phyloP scores from a whole-genome alignment of 2,797 vertebrate genomes.

The Poecilia wingei region DNA sequence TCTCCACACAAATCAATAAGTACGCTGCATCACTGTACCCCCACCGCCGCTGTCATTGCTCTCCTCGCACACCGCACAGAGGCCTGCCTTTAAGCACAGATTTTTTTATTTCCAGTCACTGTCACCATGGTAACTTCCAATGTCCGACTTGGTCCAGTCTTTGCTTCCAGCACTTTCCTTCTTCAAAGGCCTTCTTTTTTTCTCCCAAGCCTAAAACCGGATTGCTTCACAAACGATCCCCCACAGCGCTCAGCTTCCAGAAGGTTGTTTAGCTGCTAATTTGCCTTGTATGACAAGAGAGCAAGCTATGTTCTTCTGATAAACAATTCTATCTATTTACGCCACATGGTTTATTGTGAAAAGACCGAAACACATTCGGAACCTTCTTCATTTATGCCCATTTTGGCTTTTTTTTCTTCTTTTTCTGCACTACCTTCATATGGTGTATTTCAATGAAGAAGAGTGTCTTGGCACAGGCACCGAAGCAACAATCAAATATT shows the following conservation, averaged over 20 bases:
- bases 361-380: neutral
- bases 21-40: constrained; percentile 56
- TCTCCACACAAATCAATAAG: constrained; percentile 67
- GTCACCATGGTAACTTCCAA: constrained; percentile 83
- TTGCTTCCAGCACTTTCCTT: constrained; percentile 71
- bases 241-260: constrained; percentile 45
- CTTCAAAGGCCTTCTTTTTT: constrained; percentile 61
- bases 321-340: constrained; percentile 44
- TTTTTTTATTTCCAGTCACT: constrained; percentile 78
- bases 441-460: constrained; percentile 35
- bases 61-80: constrained; percentile 40
- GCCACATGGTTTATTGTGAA: constrained; percentile 34
- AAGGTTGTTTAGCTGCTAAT: constrained; percentile 64
- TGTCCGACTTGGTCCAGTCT: constrained; percentile 74
- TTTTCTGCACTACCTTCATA: constrained; percentile 38
- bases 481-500: constrained; percentile 71
- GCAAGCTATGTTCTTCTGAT: constrained; percentile 39
- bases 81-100: constrained; percentile 75
- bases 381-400: neutral
- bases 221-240: constrained; percentile 65
- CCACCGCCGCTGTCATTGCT: constrained; percentile 11
- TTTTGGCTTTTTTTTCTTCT: constrained; percentile 4
- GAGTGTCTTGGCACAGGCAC: constrained; percentile 62
- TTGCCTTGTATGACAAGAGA: constrained; percentile 62
- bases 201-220: constrained; percentile 67